These are phyloP conservation scores for Albula goreensis DNA, from an alignment of 2,113 vertebrate genomes.

Conservation along the genomic window DNA sequence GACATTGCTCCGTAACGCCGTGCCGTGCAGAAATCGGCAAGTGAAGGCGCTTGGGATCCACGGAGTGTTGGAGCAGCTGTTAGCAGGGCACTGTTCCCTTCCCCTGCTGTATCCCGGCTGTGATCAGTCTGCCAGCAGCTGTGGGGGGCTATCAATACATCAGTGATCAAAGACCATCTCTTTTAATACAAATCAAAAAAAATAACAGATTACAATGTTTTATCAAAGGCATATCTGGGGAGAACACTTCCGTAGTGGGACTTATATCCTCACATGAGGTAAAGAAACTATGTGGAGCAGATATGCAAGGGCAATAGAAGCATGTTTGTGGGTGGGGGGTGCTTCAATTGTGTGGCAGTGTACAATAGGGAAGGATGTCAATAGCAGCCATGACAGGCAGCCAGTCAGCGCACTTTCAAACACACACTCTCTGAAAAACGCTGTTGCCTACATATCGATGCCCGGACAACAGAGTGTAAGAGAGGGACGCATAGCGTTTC, in stretches of 20 bases:
- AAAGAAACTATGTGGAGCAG: neutral
- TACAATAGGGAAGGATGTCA: conserved; percentile 60
- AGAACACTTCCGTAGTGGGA: conserved; percentile 50
- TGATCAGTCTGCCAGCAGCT: conserved; percentile 56
- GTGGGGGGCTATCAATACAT: conserved; percentile 59
- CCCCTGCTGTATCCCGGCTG: conserved; percentile 56
- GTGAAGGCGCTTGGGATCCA: conserved; percentile 43
- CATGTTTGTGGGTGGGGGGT: conserved; percentile 26
- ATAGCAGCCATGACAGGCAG: conserved; percentile 56
- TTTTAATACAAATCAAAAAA: neutral
- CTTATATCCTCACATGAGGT: conserved; percentile 20
- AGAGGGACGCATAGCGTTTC: conserved; percentile 62
- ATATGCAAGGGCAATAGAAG: neutral
- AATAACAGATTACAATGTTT: neutral
- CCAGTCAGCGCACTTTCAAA: conserved; percentile 67
- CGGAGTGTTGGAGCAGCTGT: conserved; percentile 38
- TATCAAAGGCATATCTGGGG: conserved; percentile 46
- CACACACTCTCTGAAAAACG: conserved; percentile 58
- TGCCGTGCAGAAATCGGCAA: conserved; percentile 7
- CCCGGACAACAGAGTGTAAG: conserved; percentile 53
- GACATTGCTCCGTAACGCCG: conserved; percentile 4
- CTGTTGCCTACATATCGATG: conserved; percentile 64
- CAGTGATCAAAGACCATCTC: conserved; percentile 60
- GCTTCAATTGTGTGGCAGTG: conserved; percentile 54
- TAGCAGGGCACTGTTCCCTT: conserved; percentile 49